Base-by-base conservation (phyloP, 2,113 vertebrate genomes). In the Scytalopus superciliaris region DNA sequence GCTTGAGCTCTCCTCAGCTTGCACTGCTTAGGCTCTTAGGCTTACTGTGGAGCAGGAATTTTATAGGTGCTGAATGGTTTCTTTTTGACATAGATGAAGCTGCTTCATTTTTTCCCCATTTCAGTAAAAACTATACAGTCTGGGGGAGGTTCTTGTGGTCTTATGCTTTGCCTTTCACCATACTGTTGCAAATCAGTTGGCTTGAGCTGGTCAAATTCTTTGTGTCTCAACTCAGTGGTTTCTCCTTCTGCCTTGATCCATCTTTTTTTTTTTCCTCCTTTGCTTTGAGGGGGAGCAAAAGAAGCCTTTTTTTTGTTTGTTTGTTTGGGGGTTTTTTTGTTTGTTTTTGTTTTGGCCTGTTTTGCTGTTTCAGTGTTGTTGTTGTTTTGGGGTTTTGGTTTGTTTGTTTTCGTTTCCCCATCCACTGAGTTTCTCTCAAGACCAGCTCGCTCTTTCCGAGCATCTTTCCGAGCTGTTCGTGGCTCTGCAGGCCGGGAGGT, bases 391-490 rank as follows among this genome's bases (percentile, higher is more conserved):
- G 12, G 27, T 37, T 33, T 35, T 63, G 8, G 8, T 68, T n/a
- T 35, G 17, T 33, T 64, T 14, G 27, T 1, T 55, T 49, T 53
- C 13, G 30, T 67, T 74, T 59, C 30, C 5, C 27, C 15, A 12
- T 18, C 12, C 16, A 0, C 3, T 0, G 42, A 3, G 12, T 44
- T 63, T 53, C 30, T 69, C 31, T n/a, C 12, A 2, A 10, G 44
- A 17, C 6, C 17, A 0, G 2, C 9, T 4, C 10, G 24, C 4
- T 42, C 22, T 28, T 10, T 5, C 14, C 7, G 44, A 24, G 68
- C 59, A 3, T 3, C 27, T 13, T 1, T 0, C 5, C 19, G 28
- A 1, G 66, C 28, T 50, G 44, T 1, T 0, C 3, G 4, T 55
- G 15, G 28, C 59, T 23, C 49, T 8, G 66, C 15, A 17, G 24